Percentiles rank a stretch among this genome's conserved stretches.
Evolutionary conservation across 2,888 invertebrate species (phyloP).

Genomic region (Onchidella celtica): DNA sequence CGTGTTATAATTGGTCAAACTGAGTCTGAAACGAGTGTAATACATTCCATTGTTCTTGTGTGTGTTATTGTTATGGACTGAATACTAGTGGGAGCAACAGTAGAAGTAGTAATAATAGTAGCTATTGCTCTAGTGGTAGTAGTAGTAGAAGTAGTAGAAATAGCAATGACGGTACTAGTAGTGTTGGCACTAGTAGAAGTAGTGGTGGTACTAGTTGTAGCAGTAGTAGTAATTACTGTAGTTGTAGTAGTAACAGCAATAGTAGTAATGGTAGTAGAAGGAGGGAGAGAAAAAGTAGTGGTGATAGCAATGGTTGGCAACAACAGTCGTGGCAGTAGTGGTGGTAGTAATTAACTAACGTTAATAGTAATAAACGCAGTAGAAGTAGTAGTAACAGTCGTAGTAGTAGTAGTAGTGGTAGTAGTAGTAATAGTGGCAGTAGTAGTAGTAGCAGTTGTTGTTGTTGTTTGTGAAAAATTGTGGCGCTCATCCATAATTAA

Average conservation of each 20-base stretch:
- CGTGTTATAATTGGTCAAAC: no score
- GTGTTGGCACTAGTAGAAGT: neutral
- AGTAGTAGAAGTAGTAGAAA: no score
- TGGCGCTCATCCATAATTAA: no score
- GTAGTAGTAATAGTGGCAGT: slow-evolving; percentile 19
- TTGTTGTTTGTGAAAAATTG: neutral
- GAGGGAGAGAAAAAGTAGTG: neutral
- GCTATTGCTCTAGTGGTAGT: no score
- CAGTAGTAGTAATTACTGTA: neutral
- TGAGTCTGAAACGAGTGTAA: no score
- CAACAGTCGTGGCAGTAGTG: slow-evolving; percentile 10
- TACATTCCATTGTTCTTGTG: no score
- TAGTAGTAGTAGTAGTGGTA: slow-evolving; percentile 26
- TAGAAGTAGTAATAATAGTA: no score
- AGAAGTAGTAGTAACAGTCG: slow-evolving; percentile 25
- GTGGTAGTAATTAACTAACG: neutral
- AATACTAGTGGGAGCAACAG: no score
- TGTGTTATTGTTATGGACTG: no score
- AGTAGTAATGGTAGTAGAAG: slow-evolving; percentile 14
- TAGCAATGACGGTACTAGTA: neutral
- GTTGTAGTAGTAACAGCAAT: neutral
- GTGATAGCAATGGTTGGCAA: neutral
- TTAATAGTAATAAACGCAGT: neutral
- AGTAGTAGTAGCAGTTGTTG: neutral
- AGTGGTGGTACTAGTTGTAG: neutral